Percentiles rank a stretch among this genome's conserved stretches.
Conservation (phyloP, 2,888 invertebrate species). For the Eremobia ochroleuca region DNA sequence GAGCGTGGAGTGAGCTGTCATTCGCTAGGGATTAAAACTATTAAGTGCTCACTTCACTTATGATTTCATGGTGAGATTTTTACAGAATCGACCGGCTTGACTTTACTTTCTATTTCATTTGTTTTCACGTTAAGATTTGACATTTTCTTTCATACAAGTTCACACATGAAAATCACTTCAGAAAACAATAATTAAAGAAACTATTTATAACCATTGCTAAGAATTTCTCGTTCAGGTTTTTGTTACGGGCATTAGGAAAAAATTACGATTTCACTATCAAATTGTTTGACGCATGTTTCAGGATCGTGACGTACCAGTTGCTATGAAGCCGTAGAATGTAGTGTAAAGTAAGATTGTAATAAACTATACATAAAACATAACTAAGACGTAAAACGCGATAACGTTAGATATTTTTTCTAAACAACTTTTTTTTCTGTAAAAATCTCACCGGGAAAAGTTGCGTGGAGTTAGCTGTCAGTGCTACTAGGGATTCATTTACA, state of each 20-base stretch:
- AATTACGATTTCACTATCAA: constrained; percentile 4
- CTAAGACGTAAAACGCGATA: constrained; percentile 8
- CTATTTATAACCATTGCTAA: not conserved
- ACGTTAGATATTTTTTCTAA: not conserved
- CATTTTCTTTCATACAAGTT: not conserved
- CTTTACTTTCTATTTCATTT: not conserved
- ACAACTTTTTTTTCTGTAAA: not conserved
- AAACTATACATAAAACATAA: constrained; percentile 9
- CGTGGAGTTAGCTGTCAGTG: no score
- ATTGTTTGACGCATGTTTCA: constrained; percentile 27
- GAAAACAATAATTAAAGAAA: not conserved
- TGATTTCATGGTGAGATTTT: no score
- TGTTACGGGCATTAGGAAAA: constrained; percentile 13
- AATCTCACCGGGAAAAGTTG: no score
- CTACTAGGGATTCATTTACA: no score
- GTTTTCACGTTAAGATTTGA: not conserved
- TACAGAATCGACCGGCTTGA: no score
- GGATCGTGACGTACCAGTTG: constrained; percentile 35
- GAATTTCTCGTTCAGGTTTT: not conserved
- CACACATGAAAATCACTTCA: not conserved
- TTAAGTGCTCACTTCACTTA: no score
- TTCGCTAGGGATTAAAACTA: no score
- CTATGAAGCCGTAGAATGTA: not conserved
- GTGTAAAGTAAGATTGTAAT: constrained; percentile 21
- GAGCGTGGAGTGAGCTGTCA: no score